A percentile compares a stretch with the other conserved stretches of the same genome.
phyloP scores from a whole-genome alignment of 2,797 vertebrate species.

The Pampus argenteus region DNA sequence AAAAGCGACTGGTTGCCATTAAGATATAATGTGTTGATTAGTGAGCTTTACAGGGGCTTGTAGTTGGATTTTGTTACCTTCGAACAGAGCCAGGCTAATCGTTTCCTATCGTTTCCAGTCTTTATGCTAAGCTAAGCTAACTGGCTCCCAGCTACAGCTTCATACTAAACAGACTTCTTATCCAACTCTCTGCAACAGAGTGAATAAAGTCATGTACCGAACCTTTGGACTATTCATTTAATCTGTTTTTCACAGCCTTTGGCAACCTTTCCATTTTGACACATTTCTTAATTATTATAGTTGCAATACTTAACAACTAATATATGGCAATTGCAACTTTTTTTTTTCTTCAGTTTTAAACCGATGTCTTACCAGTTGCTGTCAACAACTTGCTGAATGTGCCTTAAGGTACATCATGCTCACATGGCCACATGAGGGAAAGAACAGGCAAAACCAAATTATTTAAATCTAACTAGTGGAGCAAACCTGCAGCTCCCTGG shows the following conservation, averaged over 20 bases:
- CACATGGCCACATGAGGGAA: conserved; percentile 26
- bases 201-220: not conserved
- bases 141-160: not conserved
- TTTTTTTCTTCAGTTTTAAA: not conserved
- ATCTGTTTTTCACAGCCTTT: conserved; percentile 1
- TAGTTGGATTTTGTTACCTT: not conserved
- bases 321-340: not conserved
- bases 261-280: not conserved
- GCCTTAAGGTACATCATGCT: conserved; percentile 31
- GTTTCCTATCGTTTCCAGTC: not conserved
- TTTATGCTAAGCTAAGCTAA: conserved; percentile 13
- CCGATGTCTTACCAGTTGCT: not conserved
- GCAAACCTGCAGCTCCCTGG: conserved; percentile 62
- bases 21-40: not conserved
- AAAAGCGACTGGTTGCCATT: not conserved
- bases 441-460: conserved; percentile 47
- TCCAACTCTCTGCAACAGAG: not conserved
- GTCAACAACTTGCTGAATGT: conserved; percentile 32
- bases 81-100: not conserved
- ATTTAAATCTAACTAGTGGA: conserved; percentile 54
- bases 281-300: conserved; percentile 5
- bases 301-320: not conserved
- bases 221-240: not conserved
- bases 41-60: not conserved
- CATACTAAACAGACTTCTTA: not conserved